Evolutionary conservation across 2,888 invertebrate genomes (phyloP).

Genomic region (Odontocerum albicorne): DNA sequence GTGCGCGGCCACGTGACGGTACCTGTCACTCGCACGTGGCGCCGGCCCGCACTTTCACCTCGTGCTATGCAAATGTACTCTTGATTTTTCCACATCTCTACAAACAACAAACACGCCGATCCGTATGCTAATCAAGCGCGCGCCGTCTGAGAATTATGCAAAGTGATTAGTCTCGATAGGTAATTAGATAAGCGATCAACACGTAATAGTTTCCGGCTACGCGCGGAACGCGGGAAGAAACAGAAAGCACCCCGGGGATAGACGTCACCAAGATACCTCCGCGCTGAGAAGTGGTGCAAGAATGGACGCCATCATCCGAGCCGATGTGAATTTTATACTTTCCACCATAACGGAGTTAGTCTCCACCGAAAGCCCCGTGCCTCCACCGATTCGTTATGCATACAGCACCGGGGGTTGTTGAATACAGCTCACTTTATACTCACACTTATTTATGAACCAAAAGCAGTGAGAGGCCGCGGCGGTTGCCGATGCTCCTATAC

Average conservation of each 20-base stretch:
- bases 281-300: slow-evolving; percentile 32
- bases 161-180: slow-evolving; percentile 2
- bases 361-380: slow-evolving; percentile 32
- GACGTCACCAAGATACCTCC: slow-evolving; percentile 22
- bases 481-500: slow-evolving; percentile 43
- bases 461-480: slow-evolving; percentile 57
- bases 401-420: slow-evolving; percentile 64
- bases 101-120: not conserved
- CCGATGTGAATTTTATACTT: slow-evolving; percentile 37
- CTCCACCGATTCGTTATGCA: slow-evolving; percentile 56
- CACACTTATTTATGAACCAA: slow-evolving; percentile 62
- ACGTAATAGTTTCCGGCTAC: too few species aligned
- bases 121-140: not conserved
- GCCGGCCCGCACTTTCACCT: slow-evolving; percentile 17
- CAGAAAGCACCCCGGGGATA: not conserved
- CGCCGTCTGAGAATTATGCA: slow-evolving; percentile 12
- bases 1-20: slow-evolving; percentile 18
- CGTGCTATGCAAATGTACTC: slow-evolving; percentile 8
- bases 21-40: slow-evolving; percentile 29
- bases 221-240: too few species aligned
- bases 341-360: slow-evolving; percentile 28
- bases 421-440: slow-evolving; percentile 53
- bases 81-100: not conserved
- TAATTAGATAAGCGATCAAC: slow-evolving; percentile 1
- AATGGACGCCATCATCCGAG: slow-evolving; percentile 34